These are phyloP conservation scores for Mormyrus lacerda DNA, from an alignment of 2,113 vertebrate genomes.

Conservation along the genomic window DNA sequence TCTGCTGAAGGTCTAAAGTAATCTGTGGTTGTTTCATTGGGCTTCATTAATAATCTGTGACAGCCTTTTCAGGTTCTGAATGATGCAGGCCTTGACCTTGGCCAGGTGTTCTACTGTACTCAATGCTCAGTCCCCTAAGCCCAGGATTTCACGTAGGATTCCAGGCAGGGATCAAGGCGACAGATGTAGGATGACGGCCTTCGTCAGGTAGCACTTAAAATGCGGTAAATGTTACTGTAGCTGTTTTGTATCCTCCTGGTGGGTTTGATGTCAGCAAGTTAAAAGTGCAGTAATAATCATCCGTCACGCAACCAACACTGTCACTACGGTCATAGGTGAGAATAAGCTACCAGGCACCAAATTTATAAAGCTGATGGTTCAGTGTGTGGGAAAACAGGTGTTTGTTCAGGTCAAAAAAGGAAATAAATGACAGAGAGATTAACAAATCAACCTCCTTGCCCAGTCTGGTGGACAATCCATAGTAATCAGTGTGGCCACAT, in stretches of 20 bases:
- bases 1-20: constrained; percentile 57
- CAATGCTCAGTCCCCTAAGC: background rate
- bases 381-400: constrained; percentile 9
- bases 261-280: background rate
- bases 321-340: background rate
- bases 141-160: background rate
- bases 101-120: constrained; percentile 32
- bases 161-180: background rate
- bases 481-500: constrained; percentile 59
- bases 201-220: background rate
- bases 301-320: background rate
- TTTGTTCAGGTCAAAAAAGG: constrained; percentile 41
- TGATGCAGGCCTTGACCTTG: constrained; percentile 50
- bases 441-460: constrained; percentile 60
- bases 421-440: constrained; percentile 59
- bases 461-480: constrained; percentile 51
- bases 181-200: background rate
- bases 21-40: constrained; percentile 48
- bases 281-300: background rate
- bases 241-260: background rate
- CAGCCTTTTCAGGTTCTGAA: constrained; percentile 46
- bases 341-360: constrained; percentile 18
- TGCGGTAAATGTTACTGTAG: background rate
- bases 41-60: constrained; percentile 57
- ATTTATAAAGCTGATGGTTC: constrained; percentile 12